Base-by-base conservation (phyloP, 2,113 vertebrate genomes). In the Salvelinus fontinalis region DNA sequence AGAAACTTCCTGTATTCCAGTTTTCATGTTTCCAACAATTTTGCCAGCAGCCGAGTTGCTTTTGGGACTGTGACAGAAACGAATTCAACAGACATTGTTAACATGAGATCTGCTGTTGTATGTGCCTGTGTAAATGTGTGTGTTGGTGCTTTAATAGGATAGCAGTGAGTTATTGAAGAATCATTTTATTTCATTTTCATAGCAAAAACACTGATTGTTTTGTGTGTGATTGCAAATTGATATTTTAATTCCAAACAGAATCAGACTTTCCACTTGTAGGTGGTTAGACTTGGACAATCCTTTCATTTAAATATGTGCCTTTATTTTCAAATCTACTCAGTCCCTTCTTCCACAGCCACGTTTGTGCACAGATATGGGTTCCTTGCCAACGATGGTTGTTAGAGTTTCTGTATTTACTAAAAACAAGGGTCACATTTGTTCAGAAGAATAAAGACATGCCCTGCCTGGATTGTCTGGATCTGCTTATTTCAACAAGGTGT, bases 391-490 rank as follows among this genome's bases (percentile, higher is more conserved):
- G 71, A 66, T 57, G 27, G 3, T 60, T 78, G 77, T 54, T 54
- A 54, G 51, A 54, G 70, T 60, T 78, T 79, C 75, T 87, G 67
- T 80, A 79, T 81, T 85, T 85, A 74, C 59, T 62, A 8, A 78
- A 80, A 79, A 69, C 31, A 77, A 80, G 64, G 79, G 75, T 75
- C 71, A 73, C 67, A 76, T 80, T 81, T 74, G 26, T 87, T 44
- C 67, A 76, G 49, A 54, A 79, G 62, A 89, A 86, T 87, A 89
- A 89, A 90, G 51, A 77, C 75, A 31, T 69, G 68, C 20, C 75
- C 26, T 24, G 12, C 12, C 51, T 59, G 69, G 71, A 83, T 26
- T n/a, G 4, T 24, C 7, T 81, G 67, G 44, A 65, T 87, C 71
- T 75, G 3, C 49, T 86, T 83, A 60, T 85, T 83, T 78, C 34